Evolutionary conservation across 2,797 vertebrate species (phyloP), one percentile per base, ranked within the genome.

Genomic region (Vespertilio murinus): DNA sequence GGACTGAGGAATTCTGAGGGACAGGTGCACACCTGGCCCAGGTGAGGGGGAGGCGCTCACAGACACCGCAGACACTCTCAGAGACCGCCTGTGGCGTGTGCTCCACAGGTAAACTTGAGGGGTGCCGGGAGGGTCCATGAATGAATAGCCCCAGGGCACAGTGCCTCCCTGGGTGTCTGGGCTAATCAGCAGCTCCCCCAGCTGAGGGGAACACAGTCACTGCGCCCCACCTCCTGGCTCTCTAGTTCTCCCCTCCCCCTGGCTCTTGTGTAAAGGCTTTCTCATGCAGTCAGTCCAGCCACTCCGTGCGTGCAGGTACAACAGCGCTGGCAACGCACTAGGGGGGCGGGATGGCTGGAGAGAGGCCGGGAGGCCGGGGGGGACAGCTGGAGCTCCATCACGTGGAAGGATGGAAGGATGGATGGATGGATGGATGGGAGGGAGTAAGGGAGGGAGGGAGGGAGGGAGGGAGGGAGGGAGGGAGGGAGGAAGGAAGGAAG

Each of bases 211-310:
- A 25, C 2, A 28, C 12, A 49, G 1, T 17, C 59, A 13, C 20
- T 8, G 25, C 6, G 22, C 38, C 56, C 54, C 11, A 4, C n/a
- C 8, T 10, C 6, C 13, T 0, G 5, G 22, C 22, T 0, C 38
- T 38, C 14, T 18, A 8, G n/a, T 30, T 30, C 23, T 28, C 35
- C n/a, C 22, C 23, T 20, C 3, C 10, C 61, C 38, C 56, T 14
- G 22, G 7, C 74, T 64, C 40, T 10, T 74, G 20, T 5, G 28
- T 11, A 35, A 56, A 56, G 25, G 30, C 42, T 52, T 33, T 28
- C 42, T 18, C 6, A 8, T 1, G 5, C 1, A 4, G 6, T 3
- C 23, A 30, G 22, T 12, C 78, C 1, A 30, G 69, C 22, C 2
- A 0, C 28, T 20, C 74, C n/a, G 8, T 2, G 5, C 8, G 16